A percentile compares a stretch with the other conserved stretches of the same genome.
These are phyloP conservation scores for Gastrophryne carolinensis DNA, from an alignment of 2,797 vertebrate species.

Conservation along the genomic window DNA sequence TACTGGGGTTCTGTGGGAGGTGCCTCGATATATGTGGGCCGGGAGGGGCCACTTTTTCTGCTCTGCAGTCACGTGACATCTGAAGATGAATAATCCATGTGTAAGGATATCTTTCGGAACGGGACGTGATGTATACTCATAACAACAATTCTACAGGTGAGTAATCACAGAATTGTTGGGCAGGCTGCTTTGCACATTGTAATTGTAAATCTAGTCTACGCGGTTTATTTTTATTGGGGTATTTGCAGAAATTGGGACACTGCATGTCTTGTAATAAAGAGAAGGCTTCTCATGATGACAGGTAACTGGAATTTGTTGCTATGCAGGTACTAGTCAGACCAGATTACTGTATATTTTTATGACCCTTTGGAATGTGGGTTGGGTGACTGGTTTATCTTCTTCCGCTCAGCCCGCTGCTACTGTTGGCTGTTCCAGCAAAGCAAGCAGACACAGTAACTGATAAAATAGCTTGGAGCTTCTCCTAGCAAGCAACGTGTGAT, in stretches of 20 bases:
- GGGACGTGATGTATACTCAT: too few species aligned
- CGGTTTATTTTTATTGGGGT: background rate
- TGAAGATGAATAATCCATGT: too few species aligned
- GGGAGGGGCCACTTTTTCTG: too few species aligned
- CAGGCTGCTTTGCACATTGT: too few species aligned
- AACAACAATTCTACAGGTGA: too few species aligned
- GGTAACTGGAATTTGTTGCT: constrained; percentile 28
- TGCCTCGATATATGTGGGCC: too few species aligned
- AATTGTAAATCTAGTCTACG: too few species aligned
- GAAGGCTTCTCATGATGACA: background rate
- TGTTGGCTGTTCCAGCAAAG: background rate
- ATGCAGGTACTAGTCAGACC: constrained; percentile 39
- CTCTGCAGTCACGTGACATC: too few species aligned
- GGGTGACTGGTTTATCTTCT: constrained; percentile 29
- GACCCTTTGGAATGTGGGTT: constrained; percentile 44
- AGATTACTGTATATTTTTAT: constrained; percentile 45
- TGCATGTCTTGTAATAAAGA: constrained; percentile 11
- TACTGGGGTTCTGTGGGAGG: too few species aligned
- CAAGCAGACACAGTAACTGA: background rate
- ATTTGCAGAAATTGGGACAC: background rate
- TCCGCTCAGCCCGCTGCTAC: background rate
- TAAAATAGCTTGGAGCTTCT: background rate
- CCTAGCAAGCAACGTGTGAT: background rate
- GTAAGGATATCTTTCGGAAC: too few species aligned
- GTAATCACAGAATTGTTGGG: too few species aligned